Evolutionary conservation across 1,140 invertebrate species (phyloP).

Genomic region (Pygmarrhopalites habei): DNA sequence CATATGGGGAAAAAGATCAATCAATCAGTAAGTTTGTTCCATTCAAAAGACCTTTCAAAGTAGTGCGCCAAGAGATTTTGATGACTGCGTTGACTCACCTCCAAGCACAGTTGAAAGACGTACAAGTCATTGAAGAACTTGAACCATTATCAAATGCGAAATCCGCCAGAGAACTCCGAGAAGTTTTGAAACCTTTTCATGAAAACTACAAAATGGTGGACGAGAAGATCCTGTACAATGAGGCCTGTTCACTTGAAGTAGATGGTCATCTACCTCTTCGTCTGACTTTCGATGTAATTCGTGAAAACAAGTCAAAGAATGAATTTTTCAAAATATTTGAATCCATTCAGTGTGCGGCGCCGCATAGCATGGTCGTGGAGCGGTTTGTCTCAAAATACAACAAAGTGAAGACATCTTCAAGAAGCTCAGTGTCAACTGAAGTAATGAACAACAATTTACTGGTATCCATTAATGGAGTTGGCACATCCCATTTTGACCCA

Average conservation of each 20-base stretch:
- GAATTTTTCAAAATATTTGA: no score
- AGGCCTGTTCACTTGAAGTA: neutral
- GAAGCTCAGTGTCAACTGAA: neutral
- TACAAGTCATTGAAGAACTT: neutral
- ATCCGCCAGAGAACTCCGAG: neutral
- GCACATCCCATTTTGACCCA: neutral
- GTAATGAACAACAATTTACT: neutral
- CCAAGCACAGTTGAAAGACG: neutral
- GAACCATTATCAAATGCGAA: neutral
- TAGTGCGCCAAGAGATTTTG: neutral
- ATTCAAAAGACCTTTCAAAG: neutral
- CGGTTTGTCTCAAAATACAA: no score
- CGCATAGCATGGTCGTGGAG: no score
- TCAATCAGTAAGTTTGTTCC: neutral
- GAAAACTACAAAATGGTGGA: neutral
- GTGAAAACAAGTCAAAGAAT: neutral
- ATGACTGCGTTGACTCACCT: neutral
- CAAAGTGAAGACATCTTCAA: neutral
- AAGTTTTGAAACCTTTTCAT: neutral
- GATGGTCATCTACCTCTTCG: neutral
- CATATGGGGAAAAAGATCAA: neutral
- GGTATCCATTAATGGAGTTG: neutral
- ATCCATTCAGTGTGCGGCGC: no score
- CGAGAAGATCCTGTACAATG: neutral
- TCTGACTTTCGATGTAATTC: neutral